phyloP scores from a whole-genome alignment of 2,888 invertebrate genomes.

The Eulithis testata region DNA sequence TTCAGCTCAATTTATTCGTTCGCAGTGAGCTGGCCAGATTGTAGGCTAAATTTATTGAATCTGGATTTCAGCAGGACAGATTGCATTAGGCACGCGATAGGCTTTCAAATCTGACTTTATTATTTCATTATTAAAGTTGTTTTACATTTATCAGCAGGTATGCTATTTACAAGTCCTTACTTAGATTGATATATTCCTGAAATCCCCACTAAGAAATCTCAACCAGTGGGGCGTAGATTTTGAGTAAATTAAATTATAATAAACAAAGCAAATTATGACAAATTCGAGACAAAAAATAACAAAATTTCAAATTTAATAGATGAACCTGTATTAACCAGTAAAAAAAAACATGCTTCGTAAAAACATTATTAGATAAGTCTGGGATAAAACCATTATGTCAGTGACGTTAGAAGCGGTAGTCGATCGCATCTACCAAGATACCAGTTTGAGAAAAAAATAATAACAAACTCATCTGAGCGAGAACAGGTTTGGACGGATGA shows the following conservation, averaged over 20 bases:
- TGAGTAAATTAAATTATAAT: too few species aligned
- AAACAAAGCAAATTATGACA: too few species aligned
- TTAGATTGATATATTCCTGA: too few species aligned
- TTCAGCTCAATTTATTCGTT: slow-evolving; percentile 17
- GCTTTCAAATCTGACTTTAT: slow-evolving; percentile 13
- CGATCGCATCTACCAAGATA: slow-evolving; percentile 51
- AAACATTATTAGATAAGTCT: slow-evolving; percentile 3
- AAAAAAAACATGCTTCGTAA: too few species aligned
- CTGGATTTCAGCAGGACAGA: slow-evolving; percentile 16
- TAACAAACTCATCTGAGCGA: slow-evolving; percentile 75
- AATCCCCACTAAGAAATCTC: too few species aligned
- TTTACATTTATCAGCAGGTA: too few species aligned
- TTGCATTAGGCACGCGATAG: slow-evolving; percentile 19
- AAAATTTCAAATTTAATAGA: too few species aligned
- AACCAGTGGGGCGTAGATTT: too few species aligned
- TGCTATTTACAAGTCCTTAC: too few species aligned
- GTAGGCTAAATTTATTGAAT: slow-evolving; percentile 21
- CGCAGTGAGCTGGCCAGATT: slow-evolving; percentile 20
- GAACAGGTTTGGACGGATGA: slow-evolving; percentile 75
- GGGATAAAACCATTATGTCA: slow-evolving; percentile 34
- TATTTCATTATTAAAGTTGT: slow-evolving; percentile 14
- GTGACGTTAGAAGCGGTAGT: slow-evolving; percentile 50
- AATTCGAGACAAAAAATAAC: too few species aligned
- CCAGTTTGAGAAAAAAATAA: slow-evolving; percentile 70
- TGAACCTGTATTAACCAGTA: too few species aligned